Evolutionary conservation across 2,113 vertebrate species (phyloP).

Genomic region (Leucopternis melanops): DNA sequence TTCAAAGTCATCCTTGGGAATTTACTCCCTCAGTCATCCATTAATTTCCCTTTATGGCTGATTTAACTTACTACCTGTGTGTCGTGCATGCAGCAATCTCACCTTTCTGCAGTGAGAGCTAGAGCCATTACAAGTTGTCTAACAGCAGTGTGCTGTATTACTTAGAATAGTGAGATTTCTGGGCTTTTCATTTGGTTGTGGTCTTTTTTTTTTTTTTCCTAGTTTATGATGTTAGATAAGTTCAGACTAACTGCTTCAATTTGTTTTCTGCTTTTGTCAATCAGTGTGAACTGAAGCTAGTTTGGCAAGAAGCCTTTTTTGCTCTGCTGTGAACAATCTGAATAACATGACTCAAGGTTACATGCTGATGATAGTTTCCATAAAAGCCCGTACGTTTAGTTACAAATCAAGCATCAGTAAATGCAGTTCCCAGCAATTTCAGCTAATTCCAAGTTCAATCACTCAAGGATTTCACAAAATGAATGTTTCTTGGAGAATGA

Average conservation of each 20-base stretch:
- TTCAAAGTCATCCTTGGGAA: neutral
- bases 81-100: neutral
- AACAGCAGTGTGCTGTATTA: fast-evolving
- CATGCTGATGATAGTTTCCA: neutral
- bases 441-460: neutral
- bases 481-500: neutral
- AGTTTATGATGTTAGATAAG: neutral
- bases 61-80: neutral
- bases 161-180: neutral
- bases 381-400: neutral
- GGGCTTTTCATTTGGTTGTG: neutral
- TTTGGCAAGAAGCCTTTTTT: neutral
- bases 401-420: neutral
- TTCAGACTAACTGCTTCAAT: neutral
- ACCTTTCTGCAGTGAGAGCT: neutral
- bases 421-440: neutral
- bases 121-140: fast-evolving
- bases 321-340: neutral
- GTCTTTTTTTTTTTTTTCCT: neutral
- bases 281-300: neutral
- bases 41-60: neutral
- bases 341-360: neutral
- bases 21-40: neutral
- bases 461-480: neutral
- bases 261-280: neutral